Conservation (phyloP, 1,140 invertebrate genomes). For the Acromyrmex charruanus region DNA sequence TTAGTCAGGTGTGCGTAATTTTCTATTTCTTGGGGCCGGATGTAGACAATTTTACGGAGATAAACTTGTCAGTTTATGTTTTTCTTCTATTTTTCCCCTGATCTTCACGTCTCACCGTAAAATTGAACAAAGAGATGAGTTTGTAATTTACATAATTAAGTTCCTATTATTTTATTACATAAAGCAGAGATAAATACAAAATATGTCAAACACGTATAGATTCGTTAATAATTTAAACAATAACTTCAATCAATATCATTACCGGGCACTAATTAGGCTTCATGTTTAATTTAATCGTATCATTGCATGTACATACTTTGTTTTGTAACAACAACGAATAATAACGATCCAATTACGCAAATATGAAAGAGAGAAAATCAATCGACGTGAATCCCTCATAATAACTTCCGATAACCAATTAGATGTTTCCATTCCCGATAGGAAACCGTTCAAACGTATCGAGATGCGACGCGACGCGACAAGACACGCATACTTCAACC, state of each 20-base stretch:
- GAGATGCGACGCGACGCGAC: conserved; percentile 18
- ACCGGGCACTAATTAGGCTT: conserved; percentile 18
- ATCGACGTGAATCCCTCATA: not conserved
- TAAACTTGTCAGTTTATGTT: conserved; percentile 13
- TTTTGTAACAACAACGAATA: conserved; percentile 8
- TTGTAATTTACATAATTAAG: not conserved
- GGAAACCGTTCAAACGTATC: conserved; percentile 35
- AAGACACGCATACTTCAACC: conserved; percentile 38
- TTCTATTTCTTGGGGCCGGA: conserved; percentile 57
- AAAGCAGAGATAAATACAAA: not conserved
- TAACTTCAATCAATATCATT: conserved; percentile 11
- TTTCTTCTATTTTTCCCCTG: not conserved
- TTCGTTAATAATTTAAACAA: conserved; percentile 16
- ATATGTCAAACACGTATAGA: not conserved
- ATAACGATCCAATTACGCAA: conserved; percentile 32
- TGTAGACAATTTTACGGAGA: conserved; percentile 38
- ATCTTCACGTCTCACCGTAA: not conserved
- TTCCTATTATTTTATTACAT: not conserved
- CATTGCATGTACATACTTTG: not conserved
- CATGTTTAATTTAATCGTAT: conserved; percentile 9
- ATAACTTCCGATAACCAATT: conserved; percentile 36
- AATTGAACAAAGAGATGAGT: not conserved
- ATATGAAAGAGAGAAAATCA: conserved; percentile 15
- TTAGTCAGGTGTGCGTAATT: conserved; percentile 74
- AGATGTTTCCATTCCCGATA: not conserved